A percentile compares a stretch with the other conserved stretches of the same genome.
Conservation (phyloP, 2,113 vertebrate species). For the Neotragus moschatus region DNA sequence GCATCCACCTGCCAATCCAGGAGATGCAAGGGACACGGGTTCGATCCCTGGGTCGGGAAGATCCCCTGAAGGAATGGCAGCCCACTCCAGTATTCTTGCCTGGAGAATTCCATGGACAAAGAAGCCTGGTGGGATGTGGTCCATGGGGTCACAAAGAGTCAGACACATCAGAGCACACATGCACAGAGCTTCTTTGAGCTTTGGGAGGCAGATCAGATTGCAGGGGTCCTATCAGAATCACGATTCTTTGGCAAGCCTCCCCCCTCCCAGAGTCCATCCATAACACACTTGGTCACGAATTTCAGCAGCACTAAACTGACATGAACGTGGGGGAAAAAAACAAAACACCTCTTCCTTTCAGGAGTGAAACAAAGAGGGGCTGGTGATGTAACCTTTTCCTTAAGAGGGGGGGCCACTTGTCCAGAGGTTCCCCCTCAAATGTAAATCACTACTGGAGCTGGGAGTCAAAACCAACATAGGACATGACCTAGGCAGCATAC, state of each 20-base stretch:
- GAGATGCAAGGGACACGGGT: background rate
- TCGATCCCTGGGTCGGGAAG: background rate
- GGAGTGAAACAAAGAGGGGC: background rate
- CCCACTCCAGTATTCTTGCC: background rate
- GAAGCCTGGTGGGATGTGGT: background rate
- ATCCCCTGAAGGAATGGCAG: background rate
- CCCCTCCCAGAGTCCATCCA: accelerated
- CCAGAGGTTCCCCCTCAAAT: background rate
- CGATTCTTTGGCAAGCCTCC: background rate
- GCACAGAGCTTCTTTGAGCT: background rate
- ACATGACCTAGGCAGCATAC: background rate
- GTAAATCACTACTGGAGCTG: background rate
- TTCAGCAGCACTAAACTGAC: background rate
- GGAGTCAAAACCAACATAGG: background rate
- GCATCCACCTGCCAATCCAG: background rate
- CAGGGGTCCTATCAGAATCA: background rate
- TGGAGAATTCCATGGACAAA: background rate
- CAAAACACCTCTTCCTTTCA: background rate
- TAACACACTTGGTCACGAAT: background rate
- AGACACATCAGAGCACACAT: accelerated
- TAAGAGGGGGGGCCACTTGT: background rate
- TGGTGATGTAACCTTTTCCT: background rate
- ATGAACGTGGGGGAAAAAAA: accelerated
- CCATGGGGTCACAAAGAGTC: background rate
- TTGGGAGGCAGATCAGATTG: background rate